Evolutionary conservation across 2,888 invertebrate genomes (phyloP).

Genomic region (Chrysomela aeneicollis): DNA sequence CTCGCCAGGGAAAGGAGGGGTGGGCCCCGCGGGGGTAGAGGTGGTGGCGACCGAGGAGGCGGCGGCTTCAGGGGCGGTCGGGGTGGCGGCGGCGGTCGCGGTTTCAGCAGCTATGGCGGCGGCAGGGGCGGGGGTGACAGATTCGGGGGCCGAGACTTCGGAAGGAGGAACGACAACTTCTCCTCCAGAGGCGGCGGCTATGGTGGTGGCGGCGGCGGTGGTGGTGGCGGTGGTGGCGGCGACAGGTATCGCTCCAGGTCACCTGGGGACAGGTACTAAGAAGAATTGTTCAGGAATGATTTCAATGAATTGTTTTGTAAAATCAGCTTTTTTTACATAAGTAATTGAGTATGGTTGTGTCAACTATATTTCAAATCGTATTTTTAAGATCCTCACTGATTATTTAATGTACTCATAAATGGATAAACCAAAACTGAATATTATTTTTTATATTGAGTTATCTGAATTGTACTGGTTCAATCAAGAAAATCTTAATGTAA

Average conservation of each 20-base stretch:
- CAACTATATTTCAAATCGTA: background rate
- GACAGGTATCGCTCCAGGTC: constrained; percentile 52
- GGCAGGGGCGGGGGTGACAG: constrained; percentile 45
- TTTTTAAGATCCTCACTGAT: background rate
- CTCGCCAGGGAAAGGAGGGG: constrained; percentile 80
- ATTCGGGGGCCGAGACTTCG: constrained; percentile 47
- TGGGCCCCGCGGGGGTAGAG: constrained; percentile 67
- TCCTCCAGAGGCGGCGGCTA: constrained; percentile 46
- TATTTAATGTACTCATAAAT: no score
- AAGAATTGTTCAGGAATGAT: background rate
- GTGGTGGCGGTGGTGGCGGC: constrained; percentile 48
- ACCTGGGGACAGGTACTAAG: constrained; percentile 29
- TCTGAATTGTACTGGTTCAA: background rate
- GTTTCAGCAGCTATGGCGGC: constrained; percentile 45
- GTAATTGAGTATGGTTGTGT: background rate
- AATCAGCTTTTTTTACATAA: background rate
- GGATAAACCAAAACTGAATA: no score
- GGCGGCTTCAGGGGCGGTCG: constrained; percentile 55
- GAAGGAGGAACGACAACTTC: constrained; percentile 47
- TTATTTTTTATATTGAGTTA: background rate
- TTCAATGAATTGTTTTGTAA: background rate
- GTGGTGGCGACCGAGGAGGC: constrained; percentile 61
- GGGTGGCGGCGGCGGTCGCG: constrained; percentile 45
- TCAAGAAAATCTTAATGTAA: background rate
- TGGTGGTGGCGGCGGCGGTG: constrained; percentile 49